Evolutionary conservation across 2,888 invertebrate genomes (phyloP).

Genomic region (Druceiella hillmani): DNA sequence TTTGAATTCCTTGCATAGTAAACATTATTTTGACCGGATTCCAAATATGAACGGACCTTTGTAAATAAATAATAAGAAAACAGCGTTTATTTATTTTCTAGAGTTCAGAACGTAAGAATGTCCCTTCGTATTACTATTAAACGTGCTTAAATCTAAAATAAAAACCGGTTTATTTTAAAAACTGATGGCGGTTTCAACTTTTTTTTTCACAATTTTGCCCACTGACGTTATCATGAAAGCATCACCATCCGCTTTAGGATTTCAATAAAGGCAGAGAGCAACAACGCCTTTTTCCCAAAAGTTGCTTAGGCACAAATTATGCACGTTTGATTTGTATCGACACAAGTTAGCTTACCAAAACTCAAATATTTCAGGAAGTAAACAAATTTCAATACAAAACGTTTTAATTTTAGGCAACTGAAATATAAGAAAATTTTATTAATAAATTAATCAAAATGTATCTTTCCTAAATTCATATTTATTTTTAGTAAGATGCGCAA

Average conservation of each 20-base stretch:
- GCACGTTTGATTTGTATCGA: conserved; percentile 14
- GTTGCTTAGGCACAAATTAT: conserved; percentile 17
- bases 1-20: no score
- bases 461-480: no score
- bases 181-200: conserved; percentile 14
- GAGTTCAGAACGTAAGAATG: conserved; percentile 11
- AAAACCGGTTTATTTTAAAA: conserved; percentile 16
- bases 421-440: no score
- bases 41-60: no score
- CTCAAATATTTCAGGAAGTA: no score
- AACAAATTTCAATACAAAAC: no score
- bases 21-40: no score
- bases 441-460: no score
- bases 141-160: conserved; percentile 14
- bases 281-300: conserved; percentile 16
- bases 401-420: no score
- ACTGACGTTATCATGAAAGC: conserved; percentile 14
- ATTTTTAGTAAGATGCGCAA: no score
- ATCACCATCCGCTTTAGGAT: conserved; percentile 9
- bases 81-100: conserved; percentile 11
- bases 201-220: conserved; percentile 17
- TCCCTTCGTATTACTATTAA: conserved; percentile 12
- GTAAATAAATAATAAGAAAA: conserved; percentile 12
- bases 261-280: conserved; percentile 14
- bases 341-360: no score